These are phyloP conservation scores for Plebejus anna DNA, from an alignment of 2,888 invertebrate genomes.

Conservation along the genomic window DNA sequence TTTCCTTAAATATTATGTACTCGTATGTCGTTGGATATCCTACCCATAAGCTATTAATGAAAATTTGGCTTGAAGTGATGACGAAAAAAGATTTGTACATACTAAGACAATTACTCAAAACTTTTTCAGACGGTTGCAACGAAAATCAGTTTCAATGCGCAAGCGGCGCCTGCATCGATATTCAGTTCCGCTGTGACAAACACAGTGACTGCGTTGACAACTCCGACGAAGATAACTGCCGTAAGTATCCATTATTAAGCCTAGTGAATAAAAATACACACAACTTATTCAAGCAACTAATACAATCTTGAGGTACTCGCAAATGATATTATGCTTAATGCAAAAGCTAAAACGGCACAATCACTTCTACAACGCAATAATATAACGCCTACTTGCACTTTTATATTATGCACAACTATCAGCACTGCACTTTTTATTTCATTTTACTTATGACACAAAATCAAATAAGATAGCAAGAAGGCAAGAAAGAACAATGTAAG, in stretches of 20 bases:
- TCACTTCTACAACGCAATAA: constrained; percentile 12
- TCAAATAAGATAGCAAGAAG: constrained; percentile 16
- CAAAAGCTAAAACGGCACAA: neutral
- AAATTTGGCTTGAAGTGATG: no score
- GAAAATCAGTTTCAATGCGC: constrained; percentile 56
- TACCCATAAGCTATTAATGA: no score
- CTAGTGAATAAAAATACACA: neutral
- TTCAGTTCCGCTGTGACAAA: constrained; percentile 82
- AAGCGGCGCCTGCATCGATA: constrained; percentile 81
- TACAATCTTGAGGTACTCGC: neutral
- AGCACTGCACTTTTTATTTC: constrained; percentile 22
- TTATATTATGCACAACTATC: constrained; percentile 15
- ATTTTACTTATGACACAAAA: neutral
- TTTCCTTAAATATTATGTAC: no score
- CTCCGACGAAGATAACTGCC: constrained; percentile 81
- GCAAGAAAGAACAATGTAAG: neutral
- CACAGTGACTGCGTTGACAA: constrained; percentile 80
- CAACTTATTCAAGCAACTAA: neutral
- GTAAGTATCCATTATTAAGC: constrained; percentile 51
- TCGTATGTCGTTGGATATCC: no score
- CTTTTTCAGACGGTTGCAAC: constrained; percentile 47
- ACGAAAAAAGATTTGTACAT: no score
- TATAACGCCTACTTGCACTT: constrained; percentile 8
- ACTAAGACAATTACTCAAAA: neutral
- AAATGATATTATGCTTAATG: constrained; percentile 1